Base-by-base conservation (phyloP, 2,888 invertebrate species). In the Eupeodes luniger region DNA sequence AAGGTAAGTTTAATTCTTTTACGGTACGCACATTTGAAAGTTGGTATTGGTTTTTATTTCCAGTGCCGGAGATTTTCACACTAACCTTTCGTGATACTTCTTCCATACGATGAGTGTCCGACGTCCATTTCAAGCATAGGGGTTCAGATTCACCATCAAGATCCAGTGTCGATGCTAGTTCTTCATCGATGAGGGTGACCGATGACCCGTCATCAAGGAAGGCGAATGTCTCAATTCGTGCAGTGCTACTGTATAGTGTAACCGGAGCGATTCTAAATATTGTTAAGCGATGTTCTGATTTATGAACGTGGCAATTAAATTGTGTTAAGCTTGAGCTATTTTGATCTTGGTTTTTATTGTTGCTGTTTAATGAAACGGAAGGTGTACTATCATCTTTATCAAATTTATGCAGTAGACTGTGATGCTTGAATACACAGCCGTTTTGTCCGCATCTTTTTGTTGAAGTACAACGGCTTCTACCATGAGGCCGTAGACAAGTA, bases 141-240 rank as follows among this genome's bases (percentile, higher is more conserved):
- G 85, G 77, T 67, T 84, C 74, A 5, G 62, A 4, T 70, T 86
- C 81, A n/a, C 90, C 89, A 11, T 78, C 44, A 34, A 81, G 55
- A 10, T 74, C 74, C 1, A 89, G 59, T 27, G 78, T 61, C 0
- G 36, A 53, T 10, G 80, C 40, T 14, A 89, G 77, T 34, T 80
- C 81, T 82, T 86, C 84, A 40, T 90, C 89, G 49, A 89, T 89
- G 7, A 90, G 49, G 34, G 88, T 89, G 47, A 89, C 53, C 16
- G 88, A 89, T 3, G 90, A 90, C 44, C 88, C 84, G 2, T 90
- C 89, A 70, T 85, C 84, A 62, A 90, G 74, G 70, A 90, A 88
- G 4, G 86, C 89, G 27, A 72, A 90, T 10, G 86, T 90, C 49
- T 89, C 47, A 49, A 89, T 9, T 61, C 66, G 36, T 6, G 34